Evolutionary conservation across 2,797 vertebrate genomes (phyloP), one percentile per base, ranked within the genome.

Genomic region (Gephyroberyx darwinii): DNA sequence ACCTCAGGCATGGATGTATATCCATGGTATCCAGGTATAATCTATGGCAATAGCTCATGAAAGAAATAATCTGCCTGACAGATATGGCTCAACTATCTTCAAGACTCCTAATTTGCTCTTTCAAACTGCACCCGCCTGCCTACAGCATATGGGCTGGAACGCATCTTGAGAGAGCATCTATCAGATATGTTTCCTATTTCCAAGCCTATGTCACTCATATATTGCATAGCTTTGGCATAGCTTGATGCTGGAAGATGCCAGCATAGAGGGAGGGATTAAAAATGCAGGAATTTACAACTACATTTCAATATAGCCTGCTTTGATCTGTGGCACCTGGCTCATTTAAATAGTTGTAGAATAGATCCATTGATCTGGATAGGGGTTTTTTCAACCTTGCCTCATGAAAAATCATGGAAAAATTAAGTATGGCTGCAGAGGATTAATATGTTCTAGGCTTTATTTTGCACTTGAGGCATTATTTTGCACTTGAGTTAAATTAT

Each of bases 31-130:
- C n/a, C 31, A 82, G 74, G 84, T 75, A 77, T 82, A 77, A 85
- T 80, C 74, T 77, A 74, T 59, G 51, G 77, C 87, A 87, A 77
- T 65, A 72, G 74, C 81, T 86, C 71, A 87, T 89, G 88, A 83
- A 81, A 85, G 26, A 78, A 84, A 89, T 87, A 77, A 67, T 39
- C 56, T 60, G 47, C 41, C 59, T 85, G 82, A 84, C 84, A 80
- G 83, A 84, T 85, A 84, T 80, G 69, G 59, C 77, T 81, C 64
- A 83, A 84, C 56, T 79, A 68, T 83, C 80, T 80, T 51, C 4
- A 2, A 83, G 77, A 79, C 68, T 84, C 81, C 90, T 65, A 87
- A 65, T 58, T 69, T 8, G 1, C 59, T 75, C 66, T 78, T 69
- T 70, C 43, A 77, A 65, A 85, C 75, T 63, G 83, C 65, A 54